These are phyloP conservation scores for Potorous gilbertii DNA, from an alignment of 2,797 vertebrate genomes.

Conservation along the genomic window DNA sequence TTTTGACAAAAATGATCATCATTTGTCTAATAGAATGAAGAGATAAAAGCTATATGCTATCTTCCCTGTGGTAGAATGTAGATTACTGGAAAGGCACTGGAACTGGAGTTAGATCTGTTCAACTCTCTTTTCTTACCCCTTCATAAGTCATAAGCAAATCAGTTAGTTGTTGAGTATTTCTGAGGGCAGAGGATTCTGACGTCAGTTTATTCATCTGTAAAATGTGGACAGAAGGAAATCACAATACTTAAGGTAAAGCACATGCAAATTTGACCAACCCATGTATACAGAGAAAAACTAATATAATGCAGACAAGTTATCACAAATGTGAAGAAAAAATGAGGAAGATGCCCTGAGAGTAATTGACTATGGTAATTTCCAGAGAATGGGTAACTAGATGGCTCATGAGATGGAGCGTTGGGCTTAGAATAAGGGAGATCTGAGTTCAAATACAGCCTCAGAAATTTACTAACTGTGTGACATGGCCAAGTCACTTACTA, in stretches of 20 bases:
- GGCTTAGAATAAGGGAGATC: background rate
- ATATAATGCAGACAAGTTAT: background rate
- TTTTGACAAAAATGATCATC: background rate
- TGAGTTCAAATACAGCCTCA: background rate
- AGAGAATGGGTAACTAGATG: background rate
- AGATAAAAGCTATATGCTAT: background rate
- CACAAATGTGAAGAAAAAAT: background rate
- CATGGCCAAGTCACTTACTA: background rate
- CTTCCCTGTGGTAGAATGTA: background rate
- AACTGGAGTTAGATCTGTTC: background rate
- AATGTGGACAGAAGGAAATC: background rate
- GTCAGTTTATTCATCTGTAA: background rate
- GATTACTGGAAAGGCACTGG: background rate
- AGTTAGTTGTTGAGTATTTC: background rate
- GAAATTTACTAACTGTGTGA: background rate
- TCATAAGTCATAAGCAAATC: background rate
- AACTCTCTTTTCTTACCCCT: background rate
- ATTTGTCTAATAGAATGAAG: background rate
- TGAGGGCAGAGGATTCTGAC: background rate
- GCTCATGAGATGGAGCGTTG: background rate
- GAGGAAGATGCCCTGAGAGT: background rate
- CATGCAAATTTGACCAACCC: background rate
- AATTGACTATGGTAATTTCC: background rate
- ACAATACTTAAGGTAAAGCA: background rate
- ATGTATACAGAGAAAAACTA: background rate